A percentile compares a stretch with the other conserved stretches of the same genome.
phyloP scores from a whole-genome alignment of 2,113 vertebrate species.

The Crocuta crocuta region DNA sequence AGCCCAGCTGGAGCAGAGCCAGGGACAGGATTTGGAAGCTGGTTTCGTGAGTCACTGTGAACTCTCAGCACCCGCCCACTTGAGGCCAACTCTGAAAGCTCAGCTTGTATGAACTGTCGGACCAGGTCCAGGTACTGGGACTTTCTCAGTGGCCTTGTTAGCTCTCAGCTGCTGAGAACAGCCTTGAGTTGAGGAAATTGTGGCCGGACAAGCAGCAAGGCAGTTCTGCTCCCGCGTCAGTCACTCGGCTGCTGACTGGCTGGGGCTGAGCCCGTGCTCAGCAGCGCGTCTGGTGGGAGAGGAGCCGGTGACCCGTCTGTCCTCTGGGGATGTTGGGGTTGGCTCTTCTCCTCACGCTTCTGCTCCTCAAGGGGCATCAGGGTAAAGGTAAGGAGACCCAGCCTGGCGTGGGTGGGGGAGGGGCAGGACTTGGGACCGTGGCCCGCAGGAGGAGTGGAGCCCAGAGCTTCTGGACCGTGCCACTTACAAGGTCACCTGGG shows the following conservation, averaged over 20 bases:
- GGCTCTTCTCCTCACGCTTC: not conserved
- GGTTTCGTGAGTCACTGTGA: conserved; percentile 41
- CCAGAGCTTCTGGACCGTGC: not conserved
- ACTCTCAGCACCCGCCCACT: conserved; percentile 28
- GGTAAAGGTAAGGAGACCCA: conserved; percentile 67
- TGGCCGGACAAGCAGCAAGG: conserved; percentile 12
- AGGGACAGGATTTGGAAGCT: not conserved
- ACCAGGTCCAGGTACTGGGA: not conserved
- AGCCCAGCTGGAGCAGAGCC: not conserved
- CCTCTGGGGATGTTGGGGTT: conserved; percentile 43
- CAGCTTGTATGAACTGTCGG: conserved; percentile 5
- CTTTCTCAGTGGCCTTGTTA: conserved; percentile 27
- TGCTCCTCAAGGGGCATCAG: not conserved
- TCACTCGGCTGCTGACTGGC: not conserved
- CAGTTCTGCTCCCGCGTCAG: not conserved
- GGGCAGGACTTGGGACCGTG: not conserved
- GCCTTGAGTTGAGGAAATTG: conserved; percentile 72
- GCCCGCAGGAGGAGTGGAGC: not conserved
- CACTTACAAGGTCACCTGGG: not conserved
- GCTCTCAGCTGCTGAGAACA: conserved; percentile 16
- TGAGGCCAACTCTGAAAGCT: not conserved
- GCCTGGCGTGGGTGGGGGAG: not conserved
- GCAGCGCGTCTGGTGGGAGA: not conserved
- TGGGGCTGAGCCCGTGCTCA: not conserved
- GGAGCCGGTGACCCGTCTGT: not conserved